Conservation (phyloP, 2,797 vertebrate species). For the Sphenodon punctatus region DNA sequence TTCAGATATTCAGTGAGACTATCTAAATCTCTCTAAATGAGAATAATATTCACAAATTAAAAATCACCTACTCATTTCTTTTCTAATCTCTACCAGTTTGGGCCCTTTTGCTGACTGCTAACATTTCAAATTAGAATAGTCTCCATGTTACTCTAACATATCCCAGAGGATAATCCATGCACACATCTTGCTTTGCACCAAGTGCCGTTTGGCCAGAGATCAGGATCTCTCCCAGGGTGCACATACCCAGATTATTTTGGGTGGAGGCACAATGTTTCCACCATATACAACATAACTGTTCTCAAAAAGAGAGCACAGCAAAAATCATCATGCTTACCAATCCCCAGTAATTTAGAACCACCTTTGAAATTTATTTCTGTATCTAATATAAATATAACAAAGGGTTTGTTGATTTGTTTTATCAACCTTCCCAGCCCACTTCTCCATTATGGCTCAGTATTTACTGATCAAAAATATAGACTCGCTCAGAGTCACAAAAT, state of each 20-base stretch:
- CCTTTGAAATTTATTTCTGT: neutral
- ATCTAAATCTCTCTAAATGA: too few relatives aligned
- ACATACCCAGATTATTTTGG: neutral
- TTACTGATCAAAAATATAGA: slow-evolving; percentile 76
- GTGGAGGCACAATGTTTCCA: neutral
- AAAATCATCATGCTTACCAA: neutral
- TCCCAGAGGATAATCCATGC: neutral
- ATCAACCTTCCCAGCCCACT: slow-evolving; percentile 23
- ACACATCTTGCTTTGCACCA: fast-evolving
- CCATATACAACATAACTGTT: neutral
- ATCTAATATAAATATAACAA: slow-evolving; percentile 35
- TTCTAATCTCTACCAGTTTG: too few relatives aligned
- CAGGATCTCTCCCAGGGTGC: fast-evolving
- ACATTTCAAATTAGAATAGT: neutral
- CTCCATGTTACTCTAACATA: neutral
- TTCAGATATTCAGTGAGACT: too few relatives aligned
- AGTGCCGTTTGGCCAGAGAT: too few relatives aligned
- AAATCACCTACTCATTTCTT: too few relatives aligned
- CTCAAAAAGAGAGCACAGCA: neutral
- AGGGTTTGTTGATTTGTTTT: slow-evolving; percentile 56
- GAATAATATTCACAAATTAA: too few relatives aligned
- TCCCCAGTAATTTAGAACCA: slow-evolving; percentile 45
- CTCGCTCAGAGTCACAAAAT: slow-evolving; percentile 67
- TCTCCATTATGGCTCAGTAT: slow-evolving; percentile 69
- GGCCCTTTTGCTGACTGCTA: neutral